Percentiles rank a stretch among this genome's conserved stretches.
Conservation (phyloP, 2,888 invertebrate genomes). For the Harpagoxenus sublaevis region DNA sequence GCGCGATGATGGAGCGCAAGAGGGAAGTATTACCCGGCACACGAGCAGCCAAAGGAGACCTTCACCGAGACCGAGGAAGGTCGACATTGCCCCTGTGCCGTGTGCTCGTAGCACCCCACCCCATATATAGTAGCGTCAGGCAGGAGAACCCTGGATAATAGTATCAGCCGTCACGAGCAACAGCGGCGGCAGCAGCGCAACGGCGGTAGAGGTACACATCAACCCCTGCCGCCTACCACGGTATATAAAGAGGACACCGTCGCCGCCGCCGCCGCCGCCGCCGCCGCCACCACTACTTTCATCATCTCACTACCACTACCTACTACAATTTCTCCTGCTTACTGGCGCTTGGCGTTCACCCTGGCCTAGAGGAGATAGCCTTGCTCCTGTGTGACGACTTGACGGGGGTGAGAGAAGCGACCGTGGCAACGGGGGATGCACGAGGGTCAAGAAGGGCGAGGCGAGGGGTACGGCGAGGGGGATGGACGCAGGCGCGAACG, state of each 20-base stretch:
- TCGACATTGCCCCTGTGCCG: constrained; percentile 84
- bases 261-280: constrained; percentile 1
- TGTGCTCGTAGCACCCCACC: constrained; percentile 68
- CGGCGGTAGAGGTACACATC: constrained; percentile 24
- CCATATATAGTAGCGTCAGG: constrained; percentile 34
- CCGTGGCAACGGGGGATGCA: constrained; percentile 60
- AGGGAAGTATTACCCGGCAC: constrained; percentile 65
- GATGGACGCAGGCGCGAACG: constrained; percentile 81
- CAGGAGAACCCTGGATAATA: constrained; percentile 59
- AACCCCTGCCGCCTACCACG: constrained; percentile 35
- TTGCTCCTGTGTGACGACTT: constrained; percentile 54
- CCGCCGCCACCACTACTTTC: constrained; percentile 5
- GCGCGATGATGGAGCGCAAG: neutral
- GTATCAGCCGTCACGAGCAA: constrained; percentile 49
- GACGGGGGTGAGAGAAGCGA: constrained; percentile 58
- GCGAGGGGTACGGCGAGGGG: constrained; percentile 62
- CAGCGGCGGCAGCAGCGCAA: constrained; percentile 39
- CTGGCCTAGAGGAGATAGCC: constrained; percentile 73
- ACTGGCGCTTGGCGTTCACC: constrained; percentile 66
- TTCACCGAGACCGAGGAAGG: constrained; percentile 85
- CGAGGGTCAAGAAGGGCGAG: constrained; percentile 71
- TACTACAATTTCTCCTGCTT: constrained; percentile 36
- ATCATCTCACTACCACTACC: constrained; percentile 27
- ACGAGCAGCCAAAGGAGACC: constrained; percentile 77
- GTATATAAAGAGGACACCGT: constrained; percentile 18